Conservation (phyloP, 2,888 invertebrate species). For the Zeuzera pyrina region DNA sequence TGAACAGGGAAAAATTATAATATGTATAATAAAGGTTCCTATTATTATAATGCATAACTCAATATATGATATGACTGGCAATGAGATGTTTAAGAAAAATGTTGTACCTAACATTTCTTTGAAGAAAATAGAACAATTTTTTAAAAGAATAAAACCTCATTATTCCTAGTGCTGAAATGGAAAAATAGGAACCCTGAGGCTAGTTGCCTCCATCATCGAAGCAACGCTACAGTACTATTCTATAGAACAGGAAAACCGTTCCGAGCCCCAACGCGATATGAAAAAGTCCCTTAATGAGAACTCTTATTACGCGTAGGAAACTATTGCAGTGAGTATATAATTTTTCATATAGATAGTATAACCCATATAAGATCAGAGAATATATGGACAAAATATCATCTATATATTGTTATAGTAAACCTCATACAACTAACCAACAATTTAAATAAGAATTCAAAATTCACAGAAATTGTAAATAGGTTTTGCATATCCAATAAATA, state of each 20-base stretch:
- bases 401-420: too few relatives aligned
- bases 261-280: constrained; percentile 32
- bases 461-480: constrained; percentile 9
- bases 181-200: constrained; percentile 41
- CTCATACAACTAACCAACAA: too few relatives aligned
- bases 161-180: constrained; percentile 50
- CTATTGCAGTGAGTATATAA: too few relatives aligned
- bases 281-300: constrained; percentile 48
- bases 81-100: too few relatives aligned
- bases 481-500: constrained; percentile 21
- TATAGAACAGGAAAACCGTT: constrained; percentile 50
- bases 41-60: too few relatives aligned
- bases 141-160: constrained; percentile 53
- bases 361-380: too few relatives aligned
- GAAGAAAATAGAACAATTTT: too few relatives aligned
- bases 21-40: too few relatives aligned
- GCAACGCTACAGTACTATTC: constrained; percentile 32
- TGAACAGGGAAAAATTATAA: background rate
- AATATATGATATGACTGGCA: too few relatives aligned
- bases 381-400: too few relatives aligned
- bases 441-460: background rate
- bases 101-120: too few relatives aligned
- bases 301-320: constrained; percentile 31
- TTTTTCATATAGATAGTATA: too few relatives aligned
- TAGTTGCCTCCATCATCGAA: constrained; percentile 38